These are phyloP conservation scores for Pogonomyrmex californicus DNA, from an alignment of 1,140 invertebrate species.

Conservation along the genomic window DNA sequence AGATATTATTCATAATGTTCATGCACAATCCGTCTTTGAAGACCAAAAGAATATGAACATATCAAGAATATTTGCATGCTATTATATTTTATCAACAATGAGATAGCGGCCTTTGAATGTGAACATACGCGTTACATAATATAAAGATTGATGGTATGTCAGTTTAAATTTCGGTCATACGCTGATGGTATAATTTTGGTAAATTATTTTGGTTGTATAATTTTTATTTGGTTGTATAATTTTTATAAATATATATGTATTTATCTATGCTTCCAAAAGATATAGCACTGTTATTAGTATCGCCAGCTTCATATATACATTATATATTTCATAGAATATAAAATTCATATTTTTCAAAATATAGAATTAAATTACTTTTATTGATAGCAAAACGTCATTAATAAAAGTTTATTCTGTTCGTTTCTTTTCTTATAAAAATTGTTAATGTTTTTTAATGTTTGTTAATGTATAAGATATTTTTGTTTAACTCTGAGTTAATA, in stretches of 20 bases:
- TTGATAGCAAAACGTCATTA: not conserved
- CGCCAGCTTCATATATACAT: not conserved
- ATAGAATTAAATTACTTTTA: not conserved
- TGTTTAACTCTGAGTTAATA: not conserved
- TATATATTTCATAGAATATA: not conserved
- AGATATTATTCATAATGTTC: not conserved
- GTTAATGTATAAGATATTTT: not conserved
- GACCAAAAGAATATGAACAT: not conserved
- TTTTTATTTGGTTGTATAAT: not conserved
- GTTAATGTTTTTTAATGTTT: not conserved
- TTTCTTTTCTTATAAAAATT: not conserved
- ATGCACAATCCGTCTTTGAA: constrained; percentile 11
- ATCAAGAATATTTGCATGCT: constrained; percentile 7
- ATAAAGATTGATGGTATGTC: constrained; percentile 12
- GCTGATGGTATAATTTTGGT: not conserved
- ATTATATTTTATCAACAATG: constrained; percentile 10
- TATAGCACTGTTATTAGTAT: not conserved
- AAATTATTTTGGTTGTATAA: not conserved
- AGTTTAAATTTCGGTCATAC: not conserved
- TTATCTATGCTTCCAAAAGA: not conserved
- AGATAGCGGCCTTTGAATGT: constrained; percentile 1
- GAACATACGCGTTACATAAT: constrained; percentile 8
- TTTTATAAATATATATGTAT: not conserved
- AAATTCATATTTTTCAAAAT: not conserved
- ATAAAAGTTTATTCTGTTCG: not conserved